These are phyloP conservation scores for Leptinotarsa rubiginosa DNA, from an alignment of 2,888 invertebrate genomes.

Conservation along the genomic window DNA sequence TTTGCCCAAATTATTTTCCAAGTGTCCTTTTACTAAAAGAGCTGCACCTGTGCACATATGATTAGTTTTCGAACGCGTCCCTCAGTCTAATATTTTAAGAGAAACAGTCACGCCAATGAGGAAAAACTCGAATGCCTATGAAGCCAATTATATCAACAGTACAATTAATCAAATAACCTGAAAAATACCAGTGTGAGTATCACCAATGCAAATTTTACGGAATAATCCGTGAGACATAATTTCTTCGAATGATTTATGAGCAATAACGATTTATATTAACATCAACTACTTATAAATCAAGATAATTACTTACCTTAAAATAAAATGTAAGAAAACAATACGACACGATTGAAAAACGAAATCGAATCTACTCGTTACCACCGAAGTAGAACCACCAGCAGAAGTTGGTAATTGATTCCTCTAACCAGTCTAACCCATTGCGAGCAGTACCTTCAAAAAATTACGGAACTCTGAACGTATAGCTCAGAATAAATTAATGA, in stretches of 20 bases:
- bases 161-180: slow-evolving; percentile 2
- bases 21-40: no score
- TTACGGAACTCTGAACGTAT: background rate
- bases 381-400: background rate
- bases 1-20: no score
- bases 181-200: background rate
- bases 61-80: background rate
- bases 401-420: background rate
- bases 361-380: background rate
- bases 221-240: slow-evolving; percentile 16
- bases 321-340: background rate
- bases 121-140: background rate
- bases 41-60: background rate
- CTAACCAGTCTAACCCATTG: background rate
- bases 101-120: background rate
- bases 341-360: background rate
- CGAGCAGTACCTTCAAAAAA: background rate
- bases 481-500: background rate
- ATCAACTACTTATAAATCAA: slow-evolving; percentile 1
- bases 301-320: slow-evolving; percentile 5
- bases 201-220: slow-evolving; percentile 16
- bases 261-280: slow-evolving; percentile 17
- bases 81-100: no score
- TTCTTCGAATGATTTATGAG: slow-evolving; percentile 1
- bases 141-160: background rate